Conservation (phyloP, 2,113 vertebrate genomes). For the Pelusios castaneus region DNA sequence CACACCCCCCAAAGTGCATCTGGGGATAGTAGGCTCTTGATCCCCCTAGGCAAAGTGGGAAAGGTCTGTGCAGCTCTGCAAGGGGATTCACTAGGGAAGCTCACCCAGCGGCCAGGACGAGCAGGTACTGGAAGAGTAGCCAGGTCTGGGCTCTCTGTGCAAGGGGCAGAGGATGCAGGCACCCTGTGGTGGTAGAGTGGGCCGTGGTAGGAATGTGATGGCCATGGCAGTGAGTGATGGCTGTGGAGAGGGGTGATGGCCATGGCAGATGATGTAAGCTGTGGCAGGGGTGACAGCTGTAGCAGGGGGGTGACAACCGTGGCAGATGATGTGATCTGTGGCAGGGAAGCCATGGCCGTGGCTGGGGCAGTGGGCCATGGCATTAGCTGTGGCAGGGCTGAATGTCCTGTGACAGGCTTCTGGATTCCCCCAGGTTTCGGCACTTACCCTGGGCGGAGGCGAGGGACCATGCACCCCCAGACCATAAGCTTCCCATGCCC, state of each 20-base stretch:
- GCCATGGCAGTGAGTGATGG: fast-evolving
- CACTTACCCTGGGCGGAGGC: slow-evolving; percentile 91
- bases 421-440: slow-evolving; percentile 80
- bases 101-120: neutral
- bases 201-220: no score
- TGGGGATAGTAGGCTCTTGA: neutral
- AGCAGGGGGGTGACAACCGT: no score
- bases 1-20: neutral
- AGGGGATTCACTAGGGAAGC: neutral
- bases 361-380: fast-evolving
- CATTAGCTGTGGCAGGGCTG: fast-evolving
- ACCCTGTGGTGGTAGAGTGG: no score
- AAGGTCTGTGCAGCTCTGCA: neutral
- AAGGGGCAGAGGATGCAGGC: neutral
- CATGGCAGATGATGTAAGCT: no score
- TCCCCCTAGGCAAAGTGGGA: neutral
- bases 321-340: neutral
- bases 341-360: fast-evolving
- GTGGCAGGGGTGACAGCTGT: no score
- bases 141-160: neutral
- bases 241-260: no score
- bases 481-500: slow-evolving; percentile 92
- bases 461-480: slow-evolving; percentile 80
- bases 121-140: neutral
- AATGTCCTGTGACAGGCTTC: fast-evolving